These are phyloP conservation scores for Meriones unguiculatus DNA, from an alignment of 2,113 vertebrate species.

Conservation along the genomic window DNA sequence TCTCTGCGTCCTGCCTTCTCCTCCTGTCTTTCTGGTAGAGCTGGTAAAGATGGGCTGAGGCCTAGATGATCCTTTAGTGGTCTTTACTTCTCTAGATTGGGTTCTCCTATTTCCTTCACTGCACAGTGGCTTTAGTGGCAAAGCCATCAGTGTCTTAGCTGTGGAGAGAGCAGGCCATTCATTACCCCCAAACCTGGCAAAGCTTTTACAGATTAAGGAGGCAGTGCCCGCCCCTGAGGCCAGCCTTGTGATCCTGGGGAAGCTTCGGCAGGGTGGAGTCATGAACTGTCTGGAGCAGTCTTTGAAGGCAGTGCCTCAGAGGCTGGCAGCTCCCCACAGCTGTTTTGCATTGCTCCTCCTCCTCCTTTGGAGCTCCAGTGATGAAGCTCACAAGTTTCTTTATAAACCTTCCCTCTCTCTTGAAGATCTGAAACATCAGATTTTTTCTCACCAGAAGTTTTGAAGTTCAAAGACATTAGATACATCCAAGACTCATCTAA, in stretches of 20 bases:
- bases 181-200: neutral
- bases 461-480: neutral
- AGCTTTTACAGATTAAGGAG: too few species aligned
- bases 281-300: neutral
- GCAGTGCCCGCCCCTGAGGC: neutral
- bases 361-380: neutral
- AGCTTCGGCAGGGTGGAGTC: neutral
- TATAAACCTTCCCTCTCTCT: slow-evolving; percentile 15
- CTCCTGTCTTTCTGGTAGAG: neutral
- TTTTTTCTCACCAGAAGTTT: slow-evolving; percentile 39
- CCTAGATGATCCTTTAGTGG: neutral
- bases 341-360: neutral
- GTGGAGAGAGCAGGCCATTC: neutral
- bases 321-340: neutral
- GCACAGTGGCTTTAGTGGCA: neutral
- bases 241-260: neutral
- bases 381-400: neutral
- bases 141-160: neutral
- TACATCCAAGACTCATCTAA: neutral
- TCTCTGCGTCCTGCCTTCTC: neutral
- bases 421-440: slow-evolving; percentile 22
- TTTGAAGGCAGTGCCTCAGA: neutral
- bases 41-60: neutral
- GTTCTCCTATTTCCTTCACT: neutral
- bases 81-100: neutral